Conservation (phyloP, 2,888 invertebrate species). For the Doris montereyensis region DNA sequence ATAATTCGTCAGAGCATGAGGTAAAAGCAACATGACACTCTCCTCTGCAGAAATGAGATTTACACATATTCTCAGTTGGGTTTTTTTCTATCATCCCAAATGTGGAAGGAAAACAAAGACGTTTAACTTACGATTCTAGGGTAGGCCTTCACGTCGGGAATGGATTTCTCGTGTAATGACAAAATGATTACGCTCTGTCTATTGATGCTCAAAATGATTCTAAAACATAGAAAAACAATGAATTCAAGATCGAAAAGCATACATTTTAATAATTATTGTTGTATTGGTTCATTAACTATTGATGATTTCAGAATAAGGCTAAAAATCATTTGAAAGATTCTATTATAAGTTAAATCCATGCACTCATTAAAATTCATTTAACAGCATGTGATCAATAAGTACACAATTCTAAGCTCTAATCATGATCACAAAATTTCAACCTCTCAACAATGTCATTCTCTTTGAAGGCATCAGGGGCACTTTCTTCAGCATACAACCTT, state of each 20-base stretch:
- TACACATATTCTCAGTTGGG: too few species aligned
- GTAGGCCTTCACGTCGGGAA: constrained; percentile 38
- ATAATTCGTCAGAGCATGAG: too few species aligned
- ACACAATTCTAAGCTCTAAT: too few species aligned
- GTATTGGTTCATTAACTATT: too few species aligned
- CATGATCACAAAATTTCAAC: background rate
- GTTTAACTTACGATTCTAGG: constrained; percentile 61
- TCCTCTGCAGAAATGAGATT: too few species aligned
- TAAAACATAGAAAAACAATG: constrained; percentile 45
- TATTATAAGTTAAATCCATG: too few species aligned
- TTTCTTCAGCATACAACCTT: constrained; percentile 62
- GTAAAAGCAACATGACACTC: too few species aligned
- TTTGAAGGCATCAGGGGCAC: constrained; percentile 66
- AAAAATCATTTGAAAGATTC: too few species aligned
- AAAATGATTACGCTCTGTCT: constrained; percentile 60
- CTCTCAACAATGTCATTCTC: constrained; percentile 70
- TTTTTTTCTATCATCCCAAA: too few species aligned
- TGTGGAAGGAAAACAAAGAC: too few species aligned
- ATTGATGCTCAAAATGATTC: constrained; percentile 59
- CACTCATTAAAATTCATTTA: background rate
- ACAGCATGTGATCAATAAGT: background rate
- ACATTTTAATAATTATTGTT: too few species aligned
- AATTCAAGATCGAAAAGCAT: background rate
- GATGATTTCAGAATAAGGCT: too few species aligned
- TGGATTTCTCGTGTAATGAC: constrained; percentile 51